Percentiles rank a stretch among this genome's conserved stretches.
These are phyloP conservation scores for Etheostoma nigrum DNA, from an alignment of 2,797 vertebrate genomes.

Conservation along the genomic window DNA sequence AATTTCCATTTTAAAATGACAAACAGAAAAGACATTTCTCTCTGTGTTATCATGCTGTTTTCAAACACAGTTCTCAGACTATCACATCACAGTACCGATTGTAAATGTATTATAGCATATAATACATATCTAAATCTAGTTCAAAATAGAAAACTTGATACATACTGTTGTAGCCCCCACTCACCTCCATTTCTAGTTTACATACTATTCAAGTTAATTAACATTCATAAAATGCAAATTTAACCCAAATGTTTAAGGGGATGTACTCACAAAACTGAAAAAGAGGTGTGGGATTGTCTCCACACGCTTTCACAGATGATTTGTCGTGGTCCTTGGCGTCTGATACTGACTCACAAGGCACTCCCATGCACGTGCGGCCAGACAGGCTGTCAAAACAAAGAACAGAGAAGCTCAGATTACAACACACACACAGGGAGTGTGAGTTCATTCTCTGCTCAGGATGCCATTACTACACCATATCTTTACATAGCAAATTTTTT, in stretches of 20 bases:
- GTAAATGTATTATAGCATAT: slow-evolving; percentile 54
- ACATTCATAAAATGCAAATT: slow-evolving; percentile 38
- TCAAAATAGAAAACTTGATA: slow-evolving; percentile 54
- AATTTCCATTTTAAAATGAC: slow-evolving; percentile 69
- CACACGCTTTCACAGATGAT: too few species aligned
- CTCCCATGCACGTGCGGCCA: too few species aligned
- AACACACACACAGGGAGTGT: too few species aligned
- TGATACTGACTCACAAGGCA: too few species aligned
- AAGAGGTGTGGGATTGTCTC: too few species aligned
- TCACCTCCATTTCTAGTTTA: slow-evolving; percentile 15
- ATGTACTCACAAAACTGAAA: too few species aligned
- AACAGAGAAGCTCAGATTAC: too few species aligned
- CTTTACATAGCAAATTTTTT: too few species aligned
- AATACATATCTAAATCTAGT: slow-evolving; percentile 37
- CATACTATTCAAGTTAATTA: slow-evolving; percentile 46
- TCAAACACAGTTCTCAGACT: slow-evolving; percentile 43
- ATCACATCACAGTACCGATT: slow-evolving; percentile 57
- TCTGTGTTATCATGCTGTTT: slow-evolving; percentile 50
- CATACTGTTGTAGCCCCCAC: neutral
- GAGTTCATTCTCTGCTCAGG: too few species aligned
- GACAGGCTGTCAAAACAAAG: too few species aligned
- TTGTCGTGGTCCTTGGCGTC: too few species aligned
- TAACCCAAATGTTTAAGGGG: neutral
- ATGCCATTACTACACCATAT: too few species aligned
- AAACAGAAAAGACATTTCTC: slow-evolving; percentile 54